Percentiles rank a stretch among this genome's conserved stretches.
phyloP scores from a whole-genome alignment of 2,797 vertebrate genomes.

The Coreius guichenoti region DNA sequence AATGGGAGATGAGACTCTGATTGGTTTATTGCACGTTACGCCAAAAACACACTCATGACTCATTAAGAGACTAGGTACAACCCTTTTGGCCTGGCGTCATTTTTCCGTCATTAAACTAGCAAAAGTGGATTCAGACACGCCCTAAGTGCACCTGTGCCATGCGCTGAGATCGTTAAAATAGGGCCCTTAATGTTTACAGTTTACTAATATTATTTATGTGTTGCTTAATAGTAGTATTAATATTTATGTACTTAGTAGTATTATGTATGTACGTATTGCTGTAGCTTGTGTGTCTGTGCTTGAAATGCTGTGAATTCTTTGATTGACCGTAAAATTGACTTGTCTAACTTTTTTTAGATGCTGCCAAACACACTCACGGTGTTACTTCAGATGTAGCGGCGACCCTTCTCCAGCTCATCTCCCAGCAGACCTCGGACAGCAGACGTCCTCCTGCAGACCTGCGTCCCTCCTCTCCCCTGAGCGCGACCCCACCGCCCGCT shows the following conservation, averaged over 20 bases:
- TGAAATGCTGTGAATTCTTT: neutral
- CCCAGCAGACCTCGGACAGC: slow-evolving; percentile 84
- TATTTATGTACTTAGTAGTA: neutral
- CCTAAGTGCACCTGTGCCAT: no score
- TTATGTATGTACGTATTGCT: neutral
- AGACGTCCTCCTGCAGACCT: slow-evolving; percentile 57
- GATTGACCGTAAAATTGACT: neutral
- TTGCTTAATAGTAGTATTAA: neutral
- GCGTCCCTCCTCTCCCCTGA: slow-evolving; percentile 63
- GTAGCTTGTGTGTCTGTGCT: neutral
- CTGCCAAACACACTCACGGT: slow-evolving; percentile 76
- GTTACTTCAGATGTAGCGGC: slow-evolving; percentile 88
- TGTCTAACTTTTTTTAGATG: neutral
- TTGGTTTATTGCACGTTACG: no score
- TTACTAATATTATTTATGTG: neutral
- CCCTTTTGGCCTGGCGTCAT: no score
- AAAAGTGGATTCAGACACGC: no score
- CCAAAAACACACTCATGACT: no score
- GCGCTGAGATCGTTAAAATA: no score
- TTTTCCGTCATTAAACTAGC: no score
- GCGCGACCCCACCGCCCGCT: slow-evolving; percentile 63
- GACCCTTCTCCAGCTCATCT: slow-evolving; percentile 91
- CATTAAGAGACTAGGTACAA: no score
- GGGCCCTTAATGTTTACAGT: neutral
- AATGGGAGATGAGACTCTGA: no score